Conservation (phyloP, 2,113 vertebrate genomes). For the Thalassoma bifasciatum region DNA sequence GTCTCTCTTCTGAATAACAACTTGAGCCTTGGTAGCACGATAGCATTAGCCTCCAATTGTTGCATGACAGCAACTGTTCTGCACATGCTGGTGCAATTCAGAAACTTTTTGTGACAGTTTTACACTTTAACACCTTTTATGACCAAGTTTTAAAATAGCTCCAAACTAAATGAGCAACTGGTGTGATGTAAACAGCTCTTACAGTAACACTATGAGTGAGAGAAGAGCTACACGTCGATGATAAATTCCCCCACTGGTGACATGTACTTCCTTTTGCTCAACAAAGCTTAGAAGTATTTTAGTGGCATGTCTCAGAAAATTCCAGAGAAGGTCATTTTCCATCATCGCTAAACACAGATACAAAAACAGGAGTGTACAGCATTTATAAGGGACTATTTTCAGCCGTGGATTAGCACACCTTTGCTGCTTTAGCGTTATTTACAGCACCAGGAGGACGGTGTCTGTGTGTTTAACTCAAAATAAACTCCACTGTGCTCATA, state of each 20-base stretch:
- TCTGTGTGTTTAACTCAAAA: background rate
- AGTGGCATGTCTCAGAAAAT: background rate
- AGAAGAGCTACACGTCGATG: too few relatives aligned
- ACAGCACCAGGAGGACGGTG: background rate
- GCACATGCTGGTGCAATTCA: too few relatives aligned
- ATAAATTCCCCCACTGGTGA: background rate
- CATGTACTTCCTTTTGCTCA: background rate
- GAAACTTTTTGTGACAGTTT: too few relatives aligned
- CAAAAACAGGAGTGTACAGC: background rate
- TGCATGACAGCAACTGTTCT: too few relatives aligned
- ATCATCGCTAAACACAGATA: too few relatives aligned
- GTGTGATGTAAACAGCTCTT: background rate
- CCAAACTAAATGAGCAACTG: background rate
- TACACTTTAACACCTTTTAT: too few relatives aligned
- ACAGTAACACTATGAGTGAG: background rate
- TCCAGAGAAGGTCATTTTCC: too few relatives aligned
- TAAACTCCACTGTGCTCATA: background rate
- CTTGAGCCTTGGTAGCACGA: too few relatives aligned
- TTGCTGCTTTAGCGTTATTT: background rate
- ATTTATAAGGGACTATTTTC: background rate
- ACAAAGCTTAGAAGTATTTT: background rate
- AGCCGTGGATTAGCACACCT: background rate
- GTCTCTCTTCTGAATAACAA: too few relatives aligned
- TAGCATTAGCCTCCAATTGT: too few relatives aligned
- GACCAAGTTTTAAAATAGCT: too few relatives aligned